These are phyloP conservation scores for Microtus montanus DNA, from an alignment of 2,113 vertebrate genomes.

Conservation along the genomic window DNA sequence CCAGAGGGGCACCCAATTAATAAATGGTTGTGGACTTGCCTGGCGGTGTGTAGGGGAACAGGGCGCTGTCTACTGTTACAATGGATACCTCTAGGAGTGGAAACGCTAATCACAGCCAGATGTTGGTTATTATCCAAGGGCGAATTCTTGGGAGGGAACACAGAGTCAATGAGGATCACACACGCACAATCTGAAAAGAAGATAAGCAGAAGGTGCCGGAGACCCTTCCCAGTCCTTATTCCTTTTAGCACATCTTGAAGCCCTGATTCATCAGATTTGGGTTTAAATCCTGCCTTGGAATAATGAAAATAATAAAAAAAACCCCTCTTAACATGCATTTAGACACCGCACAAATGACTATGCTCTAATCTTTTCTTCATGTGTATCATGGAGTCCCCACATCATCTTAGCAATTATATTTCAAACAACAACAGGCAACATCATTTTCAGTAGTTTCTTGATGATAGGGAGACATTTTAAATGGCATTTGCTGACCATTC, in stretches of 20 bases:
- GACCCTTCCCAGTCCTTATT: background rate
- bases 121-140: background rate
- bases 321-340: background rate
- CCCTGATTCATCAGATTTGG: background rate
- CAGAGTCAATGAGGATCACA: background rate
- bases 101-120: slow-evolving; percentile 36
- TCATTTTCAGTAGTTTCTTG: background rate
- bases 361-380: background rate
- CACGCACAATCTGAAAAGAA: background rate
- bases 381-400: background rate
- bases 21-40: background rate
- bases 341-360: background rate
- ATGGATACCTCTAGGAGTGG: background rate
- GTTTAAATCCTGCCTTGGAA: slow-evolving; percentile 25
- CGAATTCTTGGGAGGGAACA: background rate
- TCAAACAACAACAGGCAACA: background rate
- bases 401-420: background rate
- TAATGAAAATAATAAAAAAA: background rate
- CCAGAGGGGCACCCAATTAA: background rate
- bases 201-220: background rate
- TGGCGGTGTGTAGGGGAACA: background rate
- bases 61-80: background rate
- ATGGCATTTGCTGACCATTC: background rate
- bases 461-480: background rate
- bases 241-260: background rate